Evolutionary conservation across 2,797 vertebrate species (phyloP), one percentile per base, ranked within the genome.

Genomic region (Tenualosa thibaudeaui): DNA sequence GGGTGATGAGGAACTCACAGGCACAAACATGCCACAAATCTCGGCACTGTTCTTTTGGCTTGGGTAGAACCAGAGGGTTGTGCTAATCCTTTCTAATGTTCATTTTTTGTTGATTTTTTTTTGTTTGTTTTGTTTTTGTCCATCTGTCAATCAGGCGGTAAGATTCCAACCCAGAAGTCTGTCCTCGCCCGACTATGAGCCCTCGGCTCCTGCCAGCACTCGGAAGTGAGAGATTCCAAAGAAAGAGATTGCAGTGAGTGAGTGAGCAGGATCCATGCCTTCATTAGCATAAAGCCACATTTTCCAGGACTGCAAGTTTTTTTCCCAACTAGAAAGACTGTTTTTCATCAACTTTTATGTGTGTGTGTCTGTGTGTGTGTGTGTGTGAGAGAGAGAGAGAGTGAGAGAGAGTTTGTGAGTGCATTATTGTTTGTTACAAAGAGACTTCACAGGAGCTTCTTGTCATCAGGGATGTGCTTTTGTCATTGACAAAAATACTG

Each of bases 111-210:
- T 71, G 15, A 2, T 71, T 87, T 54, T 86, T 83, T 85, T 24
- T 84, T 26, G 71, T 60, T 58, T n/a, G 7, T 1, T 60, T 60
- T 71, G n/a, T 62, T 75, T 49, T 51, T 51, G 50, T 62, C 58
- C 24, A 22, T 65, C 49, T 54, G 26, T 62, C 81, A 81, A 81
- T 53, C 87, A 96, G 95, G 94, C 89, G 95, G 95, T 84, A 95
- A 91, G 82, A 90, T 93, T 40, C 90, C 93, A 7, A 90, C 91
- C 85, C 94, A 90, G 89, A 95, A 94, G 85, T 86, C 91, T 0
- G 85, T 89, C 50, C 81, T 83, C 0, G 94, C 95, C 83, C 94
- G 91, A 31, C 94, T 96, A 51, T 96, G 88, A 92, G 43, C 71
- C 7, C 40, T 78, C 2, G 71, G 71, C 71, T 78, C 17, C 43